Base-by-base conservation (phyloP, 1,140 invertebrate species). In the Phocides pigmalion region DNA sequence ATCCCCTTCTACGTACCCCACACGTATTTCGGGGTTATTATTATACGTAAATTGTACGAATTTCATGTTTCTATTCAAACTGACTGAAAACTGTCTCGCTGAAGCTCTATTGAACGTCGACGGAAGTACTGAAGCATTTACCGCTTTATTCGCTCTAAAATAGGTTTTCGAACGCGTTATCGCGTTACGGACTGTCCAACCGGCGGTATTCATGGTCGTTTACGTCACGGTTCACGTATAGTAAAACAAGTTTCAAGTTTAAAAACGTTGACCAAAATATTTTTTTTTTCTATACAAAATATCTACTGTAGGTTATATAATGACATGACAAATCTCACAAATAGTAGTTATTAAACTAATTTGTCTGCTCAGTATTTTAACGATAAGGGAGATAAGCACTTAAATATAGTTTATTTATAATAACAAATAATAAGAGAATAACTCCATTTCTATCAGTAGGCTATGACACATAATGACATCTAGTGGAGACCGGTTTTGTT, bases 11-110 rank as follows among this genome's bases (percentile, higher is more conserved):
- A 92, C 59, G 71, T 79, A 84, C 4, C 90, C 90, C 2, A 82
- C 85, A 5, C 82, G 71, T 16, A 87, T 59, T 17, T 71, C 77
- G 28, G 82, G 76, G 8, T 79, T 75, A 25, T 76, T 47, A 17
- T 77, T 78, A 17, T 85, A 84, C n/a, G 68, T 67, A 74, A 91
- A 91, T 56, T 92, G 90, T 28, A 90, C 81, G 12, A 90, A 72
- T 66, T 90, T 89, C 91, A 92, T 92, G 20, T 89, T 91, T 78
- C 42, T 81, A 66, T 15, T 68, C n/a, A 54, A 67, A 54, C 75
- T 76, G 28, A 79, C 47, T 12, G 85, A 84, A 68, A 88, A 82
- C 53, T 63, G 64, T 68, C 87, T 76, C 15, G 65, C 42, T 44
- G 65, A 41, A 64, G 22, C 28, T 32, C 35, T 41, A 0, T n/a